Evolutionary conservation across 1,140 invertebrate genomes (phyloP), one percentile per base, ranked within the genome.

Genomic region (Neodiprion fabricii): DNA sequence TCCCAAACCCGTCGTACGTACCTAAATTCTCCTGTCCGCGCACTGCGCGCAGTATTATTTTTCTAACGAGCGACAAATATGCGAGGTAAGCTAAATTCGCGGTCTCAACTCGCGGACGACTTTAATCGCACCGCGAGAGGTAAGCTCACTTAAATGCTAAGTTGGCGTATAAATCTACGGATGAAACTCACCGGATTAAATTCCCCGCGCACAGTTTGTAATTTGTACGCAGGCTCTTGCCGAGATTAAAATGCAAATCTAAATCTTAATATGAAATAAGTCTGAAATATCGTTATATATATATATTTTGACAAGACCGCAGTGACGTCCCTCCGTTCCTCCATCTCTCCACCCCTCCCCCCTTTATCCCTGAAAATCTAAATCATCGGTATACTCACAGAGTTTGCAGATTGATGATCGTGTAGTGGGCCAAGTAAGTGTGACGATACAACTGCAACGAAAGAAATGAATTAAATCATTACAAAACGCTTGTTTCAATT

Each of bases 391-490:
- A 84, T 87, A 89, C 88, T 89, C 84, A 91, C 90, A 83, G 79
- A 69, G 87, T 91, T 77, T 85, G 79, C 75, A 91, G 77, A 77
- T 91, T 89, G 74, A 91, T 86, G 77, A 91, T 89, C 74, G 85
- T 89, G 84, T 91, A 91, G 74, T 88, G 86, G 75, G 91, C 91
- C 78, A 89, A 82, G 78, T 88, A 91, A 49, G 90, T 91, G 79
- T 91, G 89, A 72, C 91, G 87, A 78, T 90, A 91, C 74, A 91
- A 82, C 91, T 92, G 85, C 50, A 90, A 89, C 81, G 86, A 61
- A 75, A 80, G 17, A 73, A 7, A 73, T 70, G 70, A 5, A 40
- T 40, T 40, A 40, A 40, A 40, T 40, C 28, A 40, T 3, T 40
- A 40, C 28, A 40, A 40, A 40, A 40, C 28, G 5, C 2, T 5